Evolutionary conservation across 2,797 vertebrate species (phyloP).

Genomic region (Hypotaenidia philippensis): DNA sequence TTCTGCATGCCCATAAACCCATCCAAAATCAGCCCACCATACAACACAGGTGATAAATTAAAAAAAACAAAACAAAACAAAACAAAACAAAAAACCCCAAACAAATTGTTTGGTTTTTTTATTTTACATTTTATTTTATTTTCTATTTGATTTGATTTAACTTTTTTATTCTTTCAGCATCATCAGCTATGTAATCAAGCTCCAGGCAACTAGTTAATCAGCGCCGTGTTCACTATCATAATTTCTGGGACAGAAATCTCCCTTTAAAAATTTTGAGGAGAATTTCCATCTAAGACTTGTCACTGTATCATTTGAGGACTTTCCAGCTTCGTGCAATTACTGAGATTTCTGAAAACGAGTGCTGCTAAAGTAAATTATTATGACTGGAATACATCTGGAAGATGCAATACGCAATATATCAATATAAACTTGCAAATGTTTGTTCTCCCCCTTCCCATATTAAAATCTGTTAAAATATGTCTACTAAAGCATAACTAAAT

Average conservation of each 20-base stretch:
- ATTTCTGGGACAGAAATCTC: neutral
- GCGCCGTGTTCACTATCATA: neutral
- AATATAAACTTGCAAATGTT: neutral
- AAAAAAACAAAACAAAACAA: too few relatives aligned
- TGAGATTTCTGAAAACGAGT: neutral
- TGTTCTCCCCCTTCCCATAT: neutral
- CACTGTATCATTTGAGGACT: neutral
- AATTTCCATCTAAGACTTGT: neutral
- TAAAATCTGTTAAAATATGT: neutral
- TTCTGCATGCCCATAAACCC: neutral
- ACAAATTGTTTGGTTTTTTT: neutral
- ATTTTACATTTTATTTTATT: neutral
- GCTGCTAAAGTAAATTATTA: neutral
- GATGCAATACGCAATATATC: neutral
- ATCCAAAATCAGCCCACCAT: neutral
- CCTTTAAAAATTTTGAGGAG: neutral
- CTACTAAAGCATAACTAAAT: neutral
- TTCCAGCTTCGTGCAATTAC: neutral
- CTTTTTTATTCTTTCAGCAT: neutral
- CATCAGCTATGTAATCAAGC: neutral
- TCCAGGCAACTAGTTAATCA: neutral
- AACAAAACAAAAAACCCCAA: too few relatives aligned
- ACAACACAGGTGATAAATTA: neutral
- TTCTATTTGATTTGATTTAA: neutral
- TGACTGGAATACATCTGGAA: neutral